Base-by-base conservation (phyloP, 2,888 invertebrate genomes). In the Sylvicola cinctus region DNA sequence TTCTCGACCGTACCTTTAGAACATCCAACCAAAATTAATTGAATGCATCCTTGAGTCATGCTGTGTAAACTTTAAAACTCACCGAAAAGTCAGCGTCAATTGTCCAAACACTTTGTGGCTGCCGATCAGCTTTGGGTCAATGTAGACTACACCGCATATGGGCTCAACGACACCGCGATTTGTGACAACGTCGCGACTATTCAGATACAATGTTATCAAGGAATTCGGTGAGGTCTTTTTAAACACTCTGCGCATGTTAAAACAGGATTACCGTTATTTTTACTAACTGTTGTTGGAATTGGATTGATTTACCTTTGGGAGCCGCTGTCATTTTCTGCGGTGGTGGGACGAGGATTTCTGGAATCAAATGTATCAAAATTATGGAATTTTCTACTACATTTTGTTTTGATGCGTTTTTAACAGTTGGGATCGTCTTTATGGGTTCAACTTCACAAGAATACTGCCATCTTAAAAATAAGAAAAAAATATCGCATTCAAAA, bases 71-170 rank as follows among this genome's bases (percentile, higher is more conserved):
- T 10, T n/a, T 3, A 23, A 13, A 14, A 42, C 54, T 58, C 47
- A 72, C 72, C 91, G 74, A 60, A 93, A 91, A 4, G 90, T 91
- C 36, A 91, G 65, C 4, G 88, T 76, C 41, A 80, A 71, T 55
- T 80, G 78, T 33, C 77, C 78, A 49, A 69, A 79, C 17, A 80
- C 70, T 58, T 83, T 83, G 49, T 77, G 72, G 35, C 43, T 44
- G 35, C 61, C 61, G 45, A 62, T 42, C 45, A 74, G 72, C 39
- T 45, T 45, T 0, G 85, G 80, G 49, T 93, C 90, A 25, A 88
- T 74, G 40, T 87, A 68, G 3, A 91, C 68, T 7, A 93, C 88
- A 7, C 91, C 91, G 54, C 84, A 83, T 36, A 84, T 66, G 42
- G 67, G 70, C 54, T 80, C 79, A 43, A 80, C 74, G 50, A 64